Percentiles rank a stretch among this genome's conserved stretches.
Conservation (phyloP, 2,797 vertebrate genomes). For the Menidia menidia region DNA sequence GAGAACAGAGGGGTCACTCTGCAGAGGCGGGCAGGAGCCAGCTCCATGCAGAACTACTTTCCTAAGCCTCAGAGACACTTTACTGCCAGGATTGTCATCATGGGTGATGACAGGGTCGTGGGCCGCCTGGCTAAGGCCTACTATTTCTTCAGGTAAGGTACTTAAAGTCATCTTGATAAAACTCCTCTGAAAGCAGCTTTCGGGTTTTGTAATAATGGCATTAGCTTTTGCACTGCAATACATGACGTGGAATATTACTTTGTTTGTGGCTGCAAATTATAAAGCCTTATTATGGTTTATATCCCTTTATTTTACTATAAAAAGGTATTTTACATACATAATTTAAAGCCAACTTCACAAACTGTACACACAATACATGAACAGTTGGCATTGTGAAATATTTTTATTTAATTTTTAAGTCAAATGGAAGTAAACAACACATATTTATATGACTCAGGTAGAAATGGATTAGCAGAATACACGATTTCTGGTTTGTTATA, state of each 20-base stretch:
- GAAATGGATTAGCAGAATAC: neutral
- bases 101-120: constrained; percentile 91
- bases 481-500: neutral
- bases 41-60: constrained; percentile 48
- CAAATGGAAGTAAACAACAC: neutral
- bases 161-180: neutral
- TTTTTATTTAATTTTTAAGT: neutral
- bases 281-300: constrained; percentile 3
- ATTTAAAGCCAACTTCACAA: neutral
- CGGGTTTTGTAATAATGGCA: neutral
- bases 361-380: neutral
- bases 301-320: neutral
- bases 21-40: constrained; percentile 78
- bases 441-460: neutral
- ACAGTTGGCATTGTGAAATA: neutral
- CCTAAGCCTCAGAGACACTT: constrained; percentile 82
- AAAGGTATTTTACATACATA: neutral
- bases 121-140: constrained; percentile 91
- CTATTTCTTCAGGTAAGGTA: constrained; percentile 86
- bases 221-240: neutral
- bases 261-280: neutral
- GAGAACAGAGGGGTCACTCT: constrained; percentile 63
- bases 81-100: constrained; percentile 88
- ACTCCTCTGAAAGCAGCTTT: neutral
- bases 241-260: constrained; percentile 6